Conservation (phyloP, 2,888 invertebrate genomes). For the Andricus quercusramuli region DNA sequence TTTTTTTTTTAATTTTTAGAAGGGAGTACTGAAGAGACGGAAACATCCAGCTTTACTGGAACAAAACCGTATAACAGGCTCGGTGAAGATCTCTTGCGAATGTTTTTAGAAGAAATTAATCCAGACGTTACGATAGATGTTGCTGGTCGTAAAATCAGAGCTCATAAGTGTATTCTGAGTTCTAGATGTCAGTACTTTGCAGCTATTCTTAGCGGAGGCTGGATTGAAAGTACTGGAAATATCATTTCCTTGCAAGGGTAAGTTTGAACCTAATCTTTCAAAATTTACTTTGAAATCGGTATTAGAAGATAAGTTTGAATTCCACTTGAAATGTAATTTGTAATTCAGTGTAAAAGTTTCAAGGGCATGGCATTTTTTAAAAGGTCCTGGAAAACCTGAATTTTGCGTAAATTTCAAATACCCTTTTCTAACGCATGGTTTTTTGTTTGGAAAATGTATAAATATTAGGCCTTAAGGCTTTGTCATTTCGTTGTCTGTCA, state of each 20-base stretch:
- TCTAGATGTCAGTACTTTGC: slow-evolving; percentile 96
- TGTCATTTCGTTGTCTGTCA: too few species aligned
- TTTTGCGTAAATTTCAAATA: too few species aligned
- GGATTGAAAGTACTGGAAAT: slow-evolving; percentile 89
- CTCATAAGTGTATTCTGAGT: slow-evolving; percentile 94
- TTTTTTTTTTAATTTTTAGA: slow-evolving; percentile 61
- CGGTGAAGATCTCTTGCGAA: slow-evolving; percentile 92
- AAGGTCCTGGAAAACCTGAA: too few species aligned
- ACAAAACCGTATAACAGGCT: slow-evolving; percentile 80
- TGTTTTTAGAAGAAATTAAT: slow-evolving; percentile 95
- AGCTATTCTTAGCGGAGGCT: slow-evolving; percentile 92
- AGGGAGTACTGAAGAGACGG: slow-evolving; percentile 79
- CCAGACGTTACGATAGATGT: slow-evolving; percentile 93
- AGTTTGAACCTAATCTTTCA: slow-evolving; percentile 47
- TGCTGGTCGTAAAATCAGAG: slow-evolving; percentile 89
- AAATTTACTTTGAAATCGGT: neutral
- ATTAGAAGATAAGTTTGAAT: too few species aligned
- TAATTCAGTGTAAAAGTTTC: too few species aligned
- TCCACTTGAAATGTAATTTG: too few species aligned
- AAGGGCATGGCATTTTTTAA: too few species aligned
- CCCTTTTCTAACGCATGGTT: too few species aligned
- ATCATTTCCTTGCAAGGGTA: slow-evolving; percentile 92
- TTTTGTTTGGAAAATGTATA: too few species aligned
- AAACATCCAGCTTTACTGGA: slow-evolving; percentile 76
- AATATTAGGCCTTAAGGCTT: too few species aligned